Percentiles rank a stretch among this genome's conserved stretches.
Evolutionary conservation across 2,797 vertebrate genomes (phyloP).

Genomic region (Rhinogobio ventralis): DNA sequence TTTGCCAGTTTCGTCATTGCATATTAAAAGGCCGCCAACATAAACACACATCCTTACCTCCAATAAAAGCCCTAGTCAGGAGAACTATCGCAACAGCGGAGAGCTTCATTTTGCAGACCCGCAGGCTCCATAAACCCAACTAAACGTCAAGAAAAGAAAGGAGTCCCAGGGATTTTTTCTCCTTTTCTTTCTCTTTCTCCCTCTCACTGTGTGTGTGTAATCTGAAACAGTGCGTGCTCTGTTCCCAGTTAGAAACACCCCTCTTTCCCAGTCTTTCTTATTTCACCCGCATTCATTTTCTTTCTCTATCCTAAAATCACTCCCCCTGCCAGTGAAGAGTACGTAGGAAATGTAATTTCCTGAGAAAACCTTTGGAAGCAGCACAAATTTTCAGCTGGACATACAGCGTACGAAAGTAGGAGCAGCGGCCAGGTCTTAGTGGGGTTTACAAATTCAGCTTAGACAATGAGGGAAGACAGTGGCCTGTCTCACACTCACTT

Average conservation of each 20-base stretch:
- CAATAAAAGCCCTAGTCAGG: constrained; percentile 81
- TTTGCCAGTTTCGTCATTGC: constrained; percentile 33
- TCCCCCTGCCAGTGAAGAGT: constrained; percentile 59
- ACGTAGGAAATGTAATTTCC: constrained; percentile 85
- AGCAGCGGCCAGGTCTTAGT: constrained; percentile 20
- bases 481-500: neutral
- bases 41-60: constrained; percentile 80
- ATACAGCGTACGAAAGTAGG: constrained; percentile 40
- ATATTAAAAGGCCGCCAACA: constrained; percentile 17
- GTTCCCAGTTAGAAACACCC: constrained; percentile 86
- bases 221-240: constrained; percentile 85
- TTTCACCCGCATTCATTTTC: constrained; percentile 66
- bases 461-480: constrained; percentile 20
- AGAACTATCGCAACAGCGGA: constrained; percentile 80
- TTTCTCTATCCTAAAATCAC: constrained; percentile 61
- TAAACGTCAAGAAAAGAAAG: constrained; percentile 68
- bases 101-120: constrained; percentile 82
- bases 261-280: constrained; percentile 69
- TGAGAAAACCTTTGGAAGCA: constrained; percentile 71
- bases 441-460: neutral
- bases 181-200: constrained; percentile 76
- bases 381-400: constrained; percentile 65
- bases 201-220: constrained; percentile 72
- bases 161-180: constrained; percentile 67
- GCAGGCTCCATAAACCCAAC: constrained; percentile 82